phyloP scores from a whole-genome alignment of 2,113 vertebrate species.

The Sebastes fasciatus region DNA sequence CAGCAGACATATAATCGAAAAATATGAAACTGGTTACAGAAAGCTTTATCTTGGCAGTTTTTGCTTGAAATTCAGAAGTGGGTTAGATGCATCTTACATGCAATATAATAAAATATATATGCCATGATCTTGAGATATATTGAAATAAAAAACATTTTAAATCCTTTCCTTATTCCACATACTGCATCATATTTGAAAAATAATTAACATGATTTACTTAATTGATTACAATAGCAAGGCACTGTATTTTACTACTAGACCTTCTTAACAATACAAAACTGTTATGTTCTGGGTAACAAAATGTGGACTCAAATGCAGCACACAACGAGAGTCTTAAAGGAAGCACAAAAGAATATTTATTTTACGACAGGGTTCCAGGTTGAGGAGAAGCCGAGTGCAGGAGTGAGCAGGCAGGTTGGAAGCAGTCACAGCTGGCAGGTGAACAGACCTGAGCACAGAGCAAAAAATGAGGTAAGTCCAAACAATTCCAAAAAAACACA shows the following conservation, averaged over 20 bases:
- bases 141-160: background rate
- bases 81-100: background rate
- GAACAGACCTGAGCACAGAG: no score
- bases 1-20: background rate
- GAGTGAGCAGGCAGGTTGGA: no score
- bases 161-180: background rate
- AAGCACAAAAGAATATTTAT: no score
- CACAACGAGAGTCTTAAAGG: no score
- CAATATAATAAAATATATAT: background rate
- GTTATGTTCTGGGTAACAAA: no score
- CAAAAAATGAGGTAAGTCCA: no score
- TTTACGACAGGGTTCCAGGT: no score
- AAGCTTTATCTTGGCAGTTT: background rate
- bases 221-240: background rate
- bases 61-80: background rate
- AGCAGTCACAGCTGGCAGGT: no score
- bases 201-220: background rate
- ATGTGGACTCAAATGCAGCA: no score
- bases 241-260: background rate
- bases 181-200: no score
- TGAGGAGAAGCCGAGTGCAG: no score
- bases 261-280: background rate
- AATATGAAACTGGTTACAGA: background rate
- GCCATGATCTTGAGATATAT: background rate
- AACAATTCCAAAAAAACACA: no score